Evolutionary conservation across 2,888 invertebrate species (phyloP), one percentile per base, ranked within the genome.

Genomic region (Amiota communis): DNA sequence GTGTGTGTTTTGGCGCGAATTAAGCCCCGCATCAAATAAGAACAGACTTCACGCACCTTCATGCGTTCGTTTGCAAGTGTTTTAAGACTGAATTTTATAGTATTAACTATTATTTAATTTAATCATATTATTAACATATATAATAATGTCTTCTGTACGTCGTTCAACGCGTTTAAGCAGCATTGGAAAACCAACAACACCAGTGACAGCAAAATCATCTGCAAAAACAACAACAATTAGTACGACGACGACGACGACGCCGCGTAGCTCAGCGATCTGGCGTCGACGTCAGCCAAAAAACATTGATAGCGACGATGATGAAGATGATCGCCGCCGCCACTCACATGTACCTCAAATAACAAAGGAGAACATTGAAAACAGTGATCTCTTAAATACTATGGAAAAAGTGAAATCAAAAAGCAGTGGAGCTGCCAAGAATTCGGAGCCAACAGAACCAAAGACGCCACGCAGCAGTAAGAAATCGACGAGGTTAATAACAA

Each of bases 81-180:
- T 53, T 53, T 53, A n/a, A 59, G 64, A 49, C 51, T 51, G 11
- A 71, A 36, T 20, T 53, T 53, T 57, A 17, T 13, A 57, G 57
- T 65, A 15, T 64, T 64, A 57, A 48, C 48, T 68, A 53, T 36
- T 63, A 64, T 11, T 65, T 47, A 57, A 67, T 68, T 68, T 8
- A 70, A 53, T 51, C 20, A 15, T 46, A 15, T 46, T 68, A 65
- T 56, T 72, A 67, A 23, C 3, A 65, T n/a, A 63, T 51, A 57
- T 48, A 72, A 71, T 78, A 79, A 89, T 89, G 89, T 84, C 88
- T 69, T 77, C 83, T 65, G 79, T 86, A 72, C 87, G 88, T 51
- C 87, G 89, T 75, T 89, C 89, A 65, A 87, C 85, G 57, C 86
- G 89, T 71, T 77, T 88, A 53, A 89, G 85, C 80, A 88, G 85